phyloP scores from a whole-genome alignment of 2,797 vertebrate genomes.

The Somateria mollissima region DNA sequence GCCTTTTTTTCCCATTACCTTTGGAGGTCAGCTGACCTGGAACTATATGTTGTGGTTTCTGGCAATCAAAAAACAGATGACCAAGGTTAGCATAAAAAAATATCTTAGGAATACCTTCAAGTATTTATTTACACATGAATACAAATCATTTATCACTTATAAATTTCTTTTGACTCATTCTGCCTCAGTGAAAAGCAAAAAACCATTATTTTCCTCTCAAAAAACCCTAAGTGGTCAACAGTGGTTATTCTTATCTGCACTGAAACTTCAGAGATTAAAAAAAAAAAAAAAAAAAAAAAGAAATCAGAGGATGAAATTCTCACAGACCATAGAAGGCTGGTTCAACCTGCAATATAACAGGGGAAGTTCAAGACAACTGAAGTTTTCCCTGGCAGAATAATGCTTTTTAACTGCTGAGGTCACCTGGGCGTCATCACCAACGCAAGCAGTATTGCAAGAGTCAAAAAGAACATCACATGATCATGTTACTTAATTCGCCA shows the following conservation, averaged over 20 bases:
- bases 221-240: neutral
- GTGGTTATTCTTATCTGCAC: neutral
- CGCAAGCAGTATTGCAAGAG: neutral
- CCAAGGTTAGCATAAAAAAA: neutral
- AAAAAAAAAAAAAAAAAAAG: neutral
- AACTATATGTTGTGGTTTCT: neutral
- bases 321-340: neutral
- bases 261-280: neutral
- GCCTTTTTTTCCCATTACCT: neutral
- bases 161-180: neutral
- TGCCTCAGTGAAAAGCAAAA: neutral
- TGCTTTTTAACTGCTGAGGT: neutral
- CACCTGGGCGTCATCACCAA: neutral
- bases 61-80: neutral
- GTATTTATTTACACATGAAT: neutral
- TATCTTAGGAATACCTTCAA: neutral
- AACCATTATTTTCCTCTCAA: neutral
- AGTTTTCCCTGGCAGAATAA: neutral
- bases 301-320: neutral
- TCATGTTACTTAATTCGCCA: neutral
- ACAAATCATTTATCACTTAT: neutral
- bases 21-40: neutral
- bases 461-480: neutral
- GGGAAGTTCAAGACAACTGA: neutral
- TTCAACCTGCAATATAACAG: neutral